phyloP scores from a whole-genome alignment of 2,888 invertebrate genomes.

The Rhamnusium bicolor region DNA sequence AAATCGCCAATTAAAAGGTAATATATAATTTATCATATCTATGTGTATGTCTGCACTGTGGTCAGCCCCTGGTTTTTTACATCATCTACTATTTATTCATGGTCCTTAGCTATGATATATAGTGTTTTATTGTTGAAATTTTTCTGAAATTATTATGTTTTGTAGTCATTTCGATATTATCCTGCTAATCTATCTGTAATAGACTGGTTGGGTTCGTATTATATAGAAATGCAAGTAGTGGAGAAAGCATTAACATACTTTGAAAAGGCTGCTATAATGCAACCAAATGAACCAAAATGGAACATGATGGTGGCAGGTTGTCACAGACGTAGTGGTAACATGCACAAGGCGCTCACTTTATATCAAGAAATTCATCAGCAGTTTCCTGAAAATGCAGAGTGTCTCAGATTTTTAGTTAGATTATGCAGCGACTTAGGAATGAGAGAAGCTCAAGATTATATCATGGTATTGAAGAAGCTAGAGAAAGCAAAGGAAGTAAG shows the following conservation, averaged over 20 bases:
- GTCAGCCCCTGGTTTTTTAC: no score
- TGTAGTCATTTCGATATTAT: conserved; percentile 80
- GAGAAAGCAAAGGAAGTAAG: conserved; percentile 74
- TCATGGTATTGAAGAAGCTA: conserved; percentile 84
- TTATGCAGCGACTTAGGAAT: conserved; percentile 92
- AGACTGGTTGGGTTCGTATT: conserved; percentile 92
- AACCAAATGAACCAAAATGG: conserved; percentile 88
- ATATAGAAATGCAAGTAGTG: conserved; percentile 89
- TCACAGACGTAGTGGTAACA: conserved; percentile 84
- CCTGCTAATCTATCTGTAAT: conserved; percentile 84
- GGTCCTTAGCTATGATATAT: no score
- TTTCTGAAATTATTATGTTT: no score
- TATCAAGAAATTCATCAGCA: conserved; percentile 83
- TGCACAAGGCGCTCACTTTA: conserved; percentile 79
- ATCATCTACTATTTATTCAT: no score
- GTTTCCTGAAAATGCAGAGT: conserved; percentile 96
- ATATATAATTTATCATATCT: no score
- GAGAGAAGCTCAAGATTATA: conserved; percentile 90
- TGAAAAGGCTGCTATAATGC: conserved; percentile 83
- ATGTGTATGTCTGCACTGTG: no score
- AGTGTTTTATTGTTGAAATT: no score
- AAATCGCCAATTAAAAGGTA: no score
- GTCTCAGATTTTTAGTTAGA: conserved; percentile 90
- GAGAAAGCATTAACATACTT: conserved; percentile 90
- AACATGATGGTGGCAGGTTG: conserved; percentile 90